Base-by-base conservation (phyloP, 2,113 vertebrate species). In the Ophthalmolycus amberensis region DNA sequence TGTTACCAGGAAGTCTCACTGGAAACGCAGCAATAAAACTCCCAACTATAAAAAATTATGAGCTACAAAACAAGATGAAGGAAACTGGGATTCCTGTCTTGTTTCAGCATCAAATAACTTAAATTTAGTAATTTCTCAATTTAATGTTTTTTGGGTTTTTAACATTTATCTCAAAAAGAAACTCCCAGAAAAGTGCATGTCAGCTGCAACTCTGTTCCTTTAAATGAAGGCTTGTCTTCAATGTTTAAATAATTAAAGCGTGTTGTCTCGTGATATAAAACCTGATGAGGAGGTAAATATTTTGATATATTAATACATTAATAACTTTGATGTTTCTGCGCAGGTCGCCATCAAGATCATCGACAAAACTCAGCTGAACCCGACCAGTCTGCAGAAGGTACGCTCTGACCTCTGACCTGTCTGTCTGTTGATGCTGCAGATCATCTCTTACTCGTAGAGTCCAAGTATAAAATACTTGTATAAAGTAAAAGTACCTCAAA, bases 331-430 rank as follows among this genome's bases (percentile, higher is more conserved):
- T n/a, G 34, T 58, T 59, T 46, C 0, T 48, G 2, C 71, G 40
- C 77, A 89, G 87, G 84, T 89, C 14, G 87, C 87, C 68, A 66
- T 88, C 68, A 88, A 88, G 68, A 85, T 88, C 79, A 88, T 88
- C 15, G 83, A 88, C 48, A 88, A 88, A 66, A 88, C 86, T 25
- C 83, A 85, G 76, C 72, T 88, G 72, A 88, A 89, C 65, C 87
- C 87, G 4, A 86, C 80, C n/a, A 89, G 87, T 1, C 83, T 88
- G 69, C 87, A 88, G 87, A 88, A 88, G 83, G 87, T 85, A 69
- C 7, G 3, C 20, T 2, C 34, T 64, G 62, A 64, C 62, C 62
- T n/a, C 4, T 46, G 1, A 58, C 32, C 62, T 38, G 9, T 11
- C 29, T 0, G 9, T 3, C 20, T 22, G 44, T 15, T 5, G 44